These are phyloP conservation scores for Coenobita brevimanus DNA, from an alignment of 1,140 invertebrate genomes.

Conservation along the genomic window DNA sequence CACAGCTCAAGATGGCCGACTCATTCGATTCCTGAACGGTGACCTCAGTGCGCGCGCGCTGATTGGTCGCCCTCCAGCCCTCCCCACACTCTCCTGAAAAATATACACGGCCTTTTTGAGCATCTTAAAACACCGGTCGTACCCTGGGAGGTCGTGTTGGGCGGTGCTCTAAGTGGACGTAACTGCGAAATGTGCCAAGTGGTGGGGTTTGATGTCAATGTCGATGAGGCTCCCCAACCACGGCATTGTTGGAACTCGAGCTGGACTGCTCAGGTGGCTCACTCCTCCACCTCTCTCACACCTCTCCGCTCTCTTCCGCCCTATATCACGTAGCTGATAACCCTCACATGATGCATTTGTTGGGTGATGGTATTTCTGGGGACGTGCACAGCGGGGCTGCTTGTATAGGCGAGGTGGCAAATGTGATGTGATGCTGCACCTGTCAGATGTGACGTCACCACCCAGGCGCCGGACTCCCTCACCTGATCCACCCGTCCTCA, in stretches of 20 bases:
- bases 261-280: too few species aligned
- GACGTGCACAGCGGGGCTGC: too few species aligned
- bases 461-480: slow-evolving; percentile 17
- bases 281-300: too few species aligned
- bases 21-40: slow-evolving; percentile 34
- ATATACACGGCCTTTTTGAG: background rate
- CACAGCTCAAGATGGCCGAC: slow-evolving; percentile 46
- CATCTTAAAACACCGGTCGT: background rate
- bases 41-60: slow-evolving; percentile 46
- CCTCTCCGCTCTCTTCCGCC: too few species aligned
- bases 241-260: too few species aligned
- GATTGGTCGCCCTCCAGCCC: slow-evolving; percentile 10
- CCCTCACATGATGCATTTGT: too few species aligned
- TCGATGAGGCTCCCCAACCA: too few species aligned
- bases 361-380: too few species aligned
- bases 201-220: too few species aligned
- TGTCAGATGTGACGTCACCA: slow-evolving; percentile 43
- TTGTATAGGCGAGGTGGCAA: background rate
- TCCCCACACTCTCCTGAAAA: slow-evolving; percentile 30
- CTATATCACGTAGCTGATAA: too few species aligned
- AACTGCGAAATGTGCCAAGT: too few species aligned
- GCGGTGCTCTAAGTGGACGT: too few species aligned
- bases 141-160: background rate
- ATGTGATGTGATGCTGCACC: slow-evolving; percentile 32
- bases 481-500: slow-evolving; percentile 29